These are phyloP conservation scores for Cassiopea xamachana DNA, from an alignment of 30 jellyfish, hydroid and myxozoan genomes.

Conservation along the genomic window DNA sequence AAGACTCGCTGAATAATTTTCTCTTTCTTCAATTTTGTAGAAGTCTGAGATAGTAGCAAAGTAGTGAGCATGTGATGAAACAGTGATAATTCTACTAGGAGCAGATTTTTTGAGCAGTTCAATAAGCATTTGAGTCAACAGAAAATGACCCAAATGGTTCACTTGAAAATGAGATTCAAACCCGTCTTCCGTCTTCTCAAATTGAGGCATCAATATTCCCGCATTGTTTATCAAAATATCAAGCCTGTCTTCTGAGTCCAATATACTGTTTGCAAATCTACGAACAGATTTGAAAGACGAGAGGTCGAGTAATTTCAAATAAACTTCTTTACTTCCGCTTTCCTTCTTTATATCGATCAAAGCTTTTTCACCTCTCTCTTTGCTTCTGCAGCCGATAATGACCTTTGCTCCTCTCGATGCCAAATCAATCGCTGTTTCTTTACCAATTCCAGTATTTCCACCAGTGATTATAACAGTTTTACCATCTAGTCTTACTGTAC, in stretches of 20 bases:
- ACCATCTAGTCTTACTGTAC: constrained; percentile 86
- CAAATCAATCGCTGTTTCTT: constrained; percentile 89
- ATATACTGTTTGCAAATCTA: constrained; percentile 71
- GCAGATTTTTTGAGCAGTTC: constrained; percentile 75
- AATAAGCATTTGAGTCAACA: constrained; percentile 79
- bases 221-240: constrained; percentile 96
- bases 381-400: constrained; percentile 85
- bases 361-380: constrained; percentile 79
- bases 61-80: constrained; percentile 83
- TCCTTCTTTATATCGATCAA: constrained; percentile 68
- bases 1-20: constrained; percentile 6
- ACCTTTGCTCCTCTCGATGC: constrained; percentile 99
- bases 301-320: constrained; percentile 75
- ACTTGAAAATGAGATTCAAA: constrained; percentile 88
- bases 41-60: constrained; percentile 34
- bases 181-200: constrained; percentile 88
- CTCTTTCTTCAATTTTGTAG: constrained; percentile 46
- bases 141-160: constrained; percentile 94
- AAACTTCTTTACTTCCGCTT: constrained; percentile 68
- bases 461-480: constrained; percentile 94
- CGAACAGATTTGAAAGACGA: constrained; percentile 86
- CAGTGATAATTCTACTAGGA: constrained; percentile 86
- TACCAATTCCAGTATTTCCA: constrained; percentile 95
- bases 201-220: constrained; percentile 82
- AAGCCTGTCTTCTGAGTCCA: constrained; percentile 61